phyloP scores from a whole-genome alignment of 64 coral and sea anemone genomes.

The Dendronephthya gigantea region DNA sequence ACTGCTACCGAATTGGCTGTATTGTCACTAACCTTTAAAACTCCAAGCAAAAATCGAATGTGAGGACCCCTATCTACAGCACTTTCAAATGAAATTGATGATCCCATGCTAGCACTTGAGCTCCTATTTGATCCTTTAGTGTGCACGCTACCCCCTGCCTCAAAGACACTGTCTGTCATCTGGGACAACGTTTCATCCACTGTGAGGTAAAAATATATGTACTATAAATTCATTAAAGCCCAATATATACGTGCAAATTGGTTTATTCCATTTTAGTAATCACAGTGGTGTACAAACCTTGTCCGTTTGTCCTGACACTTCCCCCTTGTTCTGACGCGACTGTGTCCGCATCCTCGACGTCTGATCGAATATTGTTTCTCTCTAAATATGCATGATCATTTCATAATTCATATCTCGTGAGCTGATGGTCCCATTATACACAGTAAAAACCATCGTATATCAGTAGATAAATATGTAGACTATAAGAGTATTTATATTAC shows the following conservation, averaged over 20 bases:
- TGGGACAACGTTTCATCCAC: neutral
- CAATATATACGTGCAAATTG: no score
- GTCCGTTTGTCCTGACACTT: neutral
- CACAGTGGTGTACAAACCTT: neutral
- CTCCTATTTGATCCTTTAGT: neutral
- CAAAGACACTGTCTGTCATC: neutral
- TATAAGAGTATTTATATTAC: no score
- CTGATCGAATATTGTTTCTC: neutral
- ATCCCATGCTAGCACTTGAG: neutral
- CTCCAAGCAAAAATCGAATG: neutral
- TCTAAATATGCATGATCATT: neutral
- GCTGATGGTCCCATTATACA: neutral
- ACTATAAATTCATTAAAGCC: neutral
- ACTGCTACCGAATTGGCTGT: no score
- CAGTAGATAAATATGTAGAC: no score
- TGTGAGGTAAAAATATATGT: neutral
- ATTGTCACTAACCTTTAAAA: neutral
- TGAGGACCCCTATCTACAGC: neutral
- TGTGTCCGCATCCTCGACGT: neutral
- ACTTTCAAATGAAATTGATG: neutral
- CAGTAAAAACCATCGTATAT: no score
- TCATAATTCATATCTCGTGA: no score
- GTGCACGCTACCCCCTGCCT: neutral
- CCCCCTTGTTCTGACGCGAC: neutral
- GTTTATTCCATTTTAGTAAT: no score